Base-by-base conservation (phyloP, 2,113 vertebrate species). In the Leptocoma aspasia region DNA sequence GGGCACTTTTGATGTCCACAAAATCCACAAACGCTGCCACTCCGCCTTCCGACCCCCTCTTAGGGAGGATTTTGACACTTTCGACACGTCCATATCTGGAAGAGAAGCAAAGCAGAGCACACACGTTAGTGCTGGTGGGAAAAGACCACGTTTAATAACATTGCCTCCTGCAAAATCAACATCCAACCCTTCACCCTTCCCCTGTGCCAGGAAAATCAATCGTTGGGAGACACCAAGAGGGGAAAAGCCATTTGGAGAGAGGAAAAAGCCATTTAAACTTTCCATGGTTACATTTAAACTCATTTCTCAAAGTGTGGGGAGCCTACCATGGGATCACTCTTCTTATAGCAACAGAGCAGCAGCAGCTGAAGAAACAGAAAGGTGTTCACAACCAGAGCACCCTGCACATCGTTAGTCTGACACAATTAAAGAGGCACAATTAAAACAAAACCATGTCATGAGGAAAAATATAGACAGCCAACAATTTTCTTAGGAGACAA, bases 11-110 rank as follows among this genome's bases (percentile, higher is more conserved):
- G 97, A 99, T 99, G 99, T 99, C 99, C 98, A 99, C 99, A 98
- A 99, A 99, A 99, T 99, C 99, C 99, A 99, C 99, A 98, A 99
- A 99, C 28, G 99, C 99, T 87, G 99, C 99, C 97, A 99, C 99
- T 86, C 99, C 99, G 22, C 99, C 99, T 98, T 99, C 99, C 41
- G 99, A 99, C 90, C 99, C 99, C 91, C 99, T 98, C 97, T 99
- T 99, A 84, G 99, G 99, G 97, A 99, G 99, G 84, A 99, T 99
- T 98, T 99, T 99, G 97, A 99, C 99, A 81, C 99, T 99, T 98
- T 99, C 99, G 83, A 99, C 99, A 30, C 99, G 99, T 97, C 99
- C 99, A 99, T 99, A 99, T 98, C 99, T 99, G 77, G 54, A 96
- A 97, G 93, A 77, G 93, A 86, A 90, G 94, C 92, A 97, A 75